Base-by-base conservation (phyloP, 2,888 invertebrate species). In the Hypercompe scribonia region DNA sequence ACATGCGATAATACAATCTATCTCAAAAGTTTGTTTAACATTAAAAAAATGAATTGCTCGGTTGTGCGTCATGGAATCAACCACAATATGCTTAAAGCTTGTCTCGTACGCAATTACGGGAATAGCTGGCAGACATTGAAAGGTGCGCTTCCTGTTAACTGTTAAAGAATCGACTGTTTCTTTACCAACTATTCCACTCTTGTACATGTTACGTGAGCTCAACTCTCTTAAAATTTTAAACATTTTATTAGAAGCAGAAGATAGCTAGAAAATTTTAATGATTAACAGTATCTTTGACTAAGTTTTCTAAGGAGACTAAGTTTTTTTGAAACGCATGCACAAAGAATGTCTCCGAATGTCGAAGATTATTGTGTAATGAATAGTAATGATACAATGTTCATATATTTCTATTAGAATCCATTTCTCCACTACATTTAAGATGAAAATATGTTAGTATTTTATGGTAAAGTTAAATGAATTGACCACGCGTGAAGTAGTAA, bases 401-500 rank as follows among this genome's bases (percentile, higher is more conserved):
- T 54, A 24, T 46, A 46, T 54, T 54, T 54, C 3, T 61, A 31
- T 18, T 31, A 24, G 34, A 24, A 34, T 34, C 34, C 34, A 64
- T 61, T 61, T 28, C 28, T 61, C 28, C 28, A 31, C 15, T 18
- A 64, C n/a, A 4, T 36, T 34, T 24, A 31, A n/a, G 36, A 24
- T 50, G 54, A 68, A 68, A 68, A 68, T 68, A 68, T 68, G 13
- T 68, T 24, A 50, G 15, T 68, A 54, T 58, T 54, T 58, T 69
- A 31, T 11, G 24, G 13, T 42, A 61, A 69, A 69, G 31, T 63
- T 61, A 18, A 42, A 69, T 63, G 24, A 69, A 63, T 63, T 69
- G 39, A 69, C 54, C n/a, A 31, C 31, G 39, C 61, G 39, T 39
- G 69, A 69, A 63, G n/a, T 42, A 69, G 31, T 42, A 31, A 63